Evolutionary conservation across 2,888 invertebrate genomes (phyloP).

Genomic region (Aromia moschata): DNA sequence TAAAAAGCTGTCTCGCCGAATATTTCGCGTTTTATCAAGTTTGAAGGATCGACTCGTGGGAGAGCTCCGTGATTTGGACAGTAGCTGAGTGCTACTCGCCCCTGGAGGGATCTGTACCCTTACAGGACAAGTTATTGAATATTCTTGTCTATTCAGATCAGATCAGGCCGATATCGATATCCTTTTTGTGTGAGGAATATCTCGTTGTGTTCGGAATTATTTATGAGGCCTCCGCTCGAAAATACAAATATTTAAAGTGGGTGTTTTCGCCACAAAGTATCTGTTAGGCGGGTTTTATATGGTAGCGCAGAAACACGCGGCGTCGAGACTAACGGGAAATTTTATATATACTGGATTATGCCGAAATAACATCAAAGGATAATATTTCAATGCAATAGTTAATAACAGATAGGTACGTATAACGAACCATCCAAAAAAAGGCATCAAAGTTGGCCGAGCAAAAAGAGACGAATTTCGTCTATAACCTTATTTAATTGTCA

Average conservation of each 20-base stretch:
- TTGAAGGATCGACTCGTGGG: conserved; percentile 55
- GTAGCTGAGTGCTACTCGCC: conserved; percentile 57
- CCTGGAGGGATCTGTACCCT: conserved; percentile 52
- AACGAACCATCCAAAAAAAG: too few species aligned
- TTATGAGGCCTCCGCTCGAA: conserved; percentile 46
- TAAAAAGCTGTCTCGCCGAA: conserved; percentile 52
- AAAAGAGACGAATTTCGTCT: too few species aligned
- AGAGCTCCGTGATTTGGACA: conserved; percentile 59
- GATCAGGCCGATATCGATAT: conserved; percentile 51
- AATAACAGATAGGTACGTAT: too few species aligned
- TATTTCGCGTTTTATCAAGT: conserved; percentile 57
- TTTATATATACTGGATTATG: neutral
- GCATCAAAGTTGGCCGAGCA: too few species aligned
- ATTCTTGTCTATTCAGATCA: conserved; percentile 56
- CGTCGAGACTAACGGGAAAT: neutral
- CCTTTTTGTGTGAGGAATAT: conserved; percentile 51
- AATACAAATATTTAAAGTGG: conserved; percentile 38
- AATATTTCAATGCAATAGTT: too few species aligned
- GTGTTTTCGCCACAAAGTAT: conserved; percentile 9
- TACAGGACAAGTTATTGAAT: conserved; percentile 56
- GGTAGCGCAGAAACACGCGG: neutral
- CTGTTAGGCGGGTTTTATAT: conserved; percentile 5
- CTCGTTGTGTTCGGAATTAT: conserved; percentile 51
- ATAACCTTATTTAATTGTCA: too few species aligned
- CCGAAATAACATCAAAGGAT: too few species aligned